These are phyloP conservation scores for Ceratoteleas bidentatus DNA, from an alignment of 1,140 invertebrate species.

Conservation along the genomic window DNA sequence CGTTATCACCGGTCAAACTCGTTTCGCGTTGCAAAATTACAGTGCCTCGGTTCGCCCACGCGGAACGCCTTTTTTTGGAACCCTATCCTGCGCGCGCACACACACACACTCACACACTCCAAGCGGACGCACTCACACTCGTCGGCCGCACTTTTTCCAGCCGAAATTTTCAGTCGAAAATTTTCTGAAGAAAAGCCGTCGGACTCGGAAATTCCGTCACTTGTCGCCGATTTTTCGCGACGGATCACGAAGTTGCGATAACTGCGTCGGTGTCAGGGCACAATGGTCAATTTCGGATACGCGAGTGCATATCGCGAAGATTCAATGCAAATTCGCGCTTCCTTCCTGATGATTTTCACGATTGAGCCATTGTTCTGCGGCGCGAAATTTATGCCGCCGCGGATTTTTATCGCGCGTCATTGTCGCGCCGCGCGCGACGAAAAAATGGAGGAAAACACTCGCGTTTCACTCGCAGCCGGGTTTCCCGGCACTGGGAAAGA, in stretches of 20 bases:
- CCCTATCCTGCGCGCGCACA: conserved; percentile 5
- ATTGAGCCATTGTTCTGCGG: conserved; percentile 27
- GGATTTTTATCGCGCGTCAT: conserved; percentile 36
- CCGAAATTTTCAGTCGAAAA: conserved; percentile 19
- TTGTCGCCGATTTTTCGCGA: conserved; percentile 24
- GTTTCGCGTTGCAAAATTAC: conserved; percentile 60
- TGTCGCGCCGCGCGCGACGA: conserved; percentile 17
- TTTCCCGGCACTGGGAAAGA: too few species aligned
- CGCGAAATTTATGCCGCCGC: conserved; percentile 40
- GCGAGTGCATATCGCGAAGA: conserved; percentile 37
- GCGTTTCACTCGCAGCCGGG: background rate
- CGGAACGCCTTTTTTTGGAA: conserved; percentile 43
- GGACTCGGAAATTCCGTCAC: conserved; percentile 1
- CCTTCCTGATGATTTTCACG: conserved; percentile 34
- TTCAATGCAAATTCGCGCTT: conserved; percentile 52
- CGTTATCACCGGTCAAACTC: conserved; percentile 60
- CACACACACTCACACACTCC: background rate
- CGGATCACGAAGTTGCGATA: conserved; percentile 23
- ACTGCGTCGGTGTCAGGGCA: conserved; percentile 35
- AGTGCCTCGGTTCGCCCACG: conserved; percentile 41
- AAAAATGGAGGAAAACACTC: background rate
- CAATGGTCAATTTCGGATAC: conserved; percentile 46
- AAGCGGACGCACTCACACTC: background rate
- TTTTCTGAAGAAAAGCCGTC: too few species aligned
- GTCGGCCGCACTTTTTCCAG: background rate